phyloP scores from a whole-genome alignment of 2,113 vertebrate genomes.

The Toxotes chatareus region DNA sequence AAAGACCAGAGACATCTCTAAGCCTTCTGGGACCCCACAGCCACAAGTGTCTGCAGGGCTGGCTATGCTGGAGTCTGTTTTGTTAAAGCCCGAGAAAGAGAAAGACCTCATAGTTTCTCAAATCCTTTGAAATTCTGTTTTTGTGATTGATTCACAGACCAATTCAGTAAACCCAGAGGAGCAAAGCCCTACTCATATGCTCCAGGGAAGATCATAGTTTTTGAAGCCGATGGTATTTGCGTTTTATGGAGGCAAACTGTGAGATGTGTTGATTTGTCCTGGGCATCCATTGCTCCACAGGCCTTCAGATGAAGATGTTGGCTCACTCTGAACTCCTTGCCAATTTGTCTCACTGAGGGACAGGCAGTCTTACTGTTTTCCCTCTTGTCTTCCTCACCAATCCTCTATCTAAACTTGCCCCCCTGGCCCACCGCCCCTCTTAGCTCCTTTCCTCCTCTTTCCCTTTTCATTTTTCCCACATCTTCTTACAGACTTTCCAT shows the following conservation, averaged over 20 bases:
- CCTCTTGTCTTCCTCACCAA: constrained; percentile 29
- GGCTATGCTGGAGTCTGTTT: constrained; percentile 71
- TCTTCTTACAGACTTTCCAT: constrained; percentile 21
- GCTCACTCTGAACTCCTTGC: constrained; percentile 73
- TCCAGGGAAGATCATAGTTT: constrained; percentile 68
- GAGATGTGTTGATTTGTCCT: constrained; percentile 74
- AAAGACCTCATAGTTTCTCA: constrained; percentile 68
- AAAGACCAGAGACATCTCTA: constrained; percentile 65
- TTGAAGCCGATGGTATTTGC: constrained; percentile 73
- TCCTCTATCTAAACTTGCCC: constrained; percentile 25
- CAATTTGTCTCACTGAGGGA: constrained; percentile 71
- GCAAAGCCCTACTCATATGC: constrained; percentile 67
- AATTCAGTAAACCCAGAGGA: constrained; percentile 68
- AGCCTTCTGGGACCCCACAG: constrained; percentile 62
- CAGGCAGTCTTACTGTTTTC: constrained; percentile 41
- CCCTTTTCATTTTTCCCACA: not conserved
- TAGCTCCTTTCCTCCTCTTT: not conserved
- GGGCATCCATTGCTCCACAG: constrained; percentile 72
- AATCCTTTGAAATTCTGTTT: constrained; percentile 78
- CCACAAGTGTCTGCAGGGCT: constrained; percentile 78
- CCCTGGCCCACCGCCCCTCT: not conserved
- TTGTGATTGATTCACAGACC: constrained; percentile 76
- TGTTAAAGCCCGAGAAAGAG: constrained; percentile 63
- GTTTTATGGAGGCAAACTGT: constrained; percentile 70
- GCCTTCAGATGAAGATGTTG: constrained; percentile 72